Evolutionary conservation across 1,140 invertebrate species (phyloP), one percentile per base, ranked within the genome.

Genomic region (Tetragonula clypearis): DNA sequence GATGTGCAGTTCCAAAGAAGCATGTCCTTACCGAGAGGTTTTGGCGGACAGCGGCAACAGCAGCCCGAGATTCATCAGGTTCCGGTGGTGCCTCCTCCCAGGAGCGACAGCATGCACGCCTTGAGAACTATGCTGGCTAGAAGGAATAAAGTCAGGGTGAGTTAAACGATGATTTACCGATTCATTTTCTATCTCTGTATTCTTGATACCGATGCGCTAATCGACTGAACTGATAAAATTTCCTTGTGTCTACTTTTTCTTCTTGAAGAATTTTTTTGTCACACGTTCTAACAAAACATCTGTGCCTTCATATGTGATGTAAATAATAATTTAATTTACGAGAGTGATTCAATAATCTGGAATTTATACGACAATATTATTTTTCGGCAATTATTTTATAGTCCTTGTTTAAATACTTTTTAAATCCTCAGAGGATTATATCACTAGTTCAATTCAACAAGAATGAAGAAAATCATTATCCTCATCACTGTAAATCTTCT

Each of bases 1-100:
- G 93, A 94, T 23, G 85, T 91, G 69, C 93, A 94, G 26, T 94
- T 94, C 79, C 93, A 94, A 84, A 88, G 93, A 35, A 94, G 93
- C 86, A 94, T 95, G 94, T 95, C 95, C 17, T 86, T 95, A 21
- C 95, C 95, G 11, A 89, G 95, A 60, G 95, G 95, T 30, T 95
- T 95, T 78, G 94, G 94, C 3, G 93, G 94, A 0, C 94, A 94
- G 58, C 88, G 89, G 53, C 87, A 87, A 15, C 85, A 84, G 12
- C 86, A 93, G 8, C 91, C 93, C 0, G 90, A 88, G 23, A 76
- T 92, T 6, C 90, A 92, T 73, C 91, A 93, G 35, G 85, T 87
- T 17, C 94, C 95, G 0, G 93, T 95, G 55, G 92, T 93, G 2
- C 93, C 95, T n/a, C 93, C 94, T 14, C 95, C 95, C 0, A 92